Evolutionary conservation across 2,797 vertebrate species (phyloP).

Genomic region (Pseudochaenichthys georgianus): DNA sequence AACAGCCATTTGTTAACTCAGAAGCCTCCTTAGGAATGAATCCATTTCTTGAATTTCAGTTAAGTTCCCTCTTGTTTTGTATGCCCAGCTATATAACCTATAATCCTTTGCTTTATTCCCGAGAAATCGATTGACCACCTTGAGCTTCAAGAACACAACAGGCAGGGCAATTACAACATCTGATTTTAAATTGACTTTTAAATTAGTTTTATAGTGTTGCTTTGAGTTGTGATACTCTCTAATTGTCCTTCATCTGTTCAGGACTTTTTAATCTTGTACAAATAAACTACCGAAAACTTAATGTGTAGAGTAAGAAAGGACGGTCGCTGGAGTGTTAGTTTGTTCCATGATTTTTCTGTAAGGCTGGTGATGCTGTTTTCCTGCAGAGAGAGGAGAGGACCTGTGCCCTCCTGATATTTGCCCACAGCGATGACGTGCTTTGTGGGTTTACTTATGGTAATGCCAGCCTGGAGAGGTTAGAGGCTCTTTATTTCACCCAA

Average conservation of each 20-base stretch:
- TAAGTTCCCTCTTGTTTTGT: not conserved
- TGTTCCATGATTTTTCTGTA: constrained; percentile 40
- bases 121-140: not conserved
- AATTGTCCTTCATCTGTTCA: not conserved
- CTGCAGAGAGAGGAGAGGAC: constrained; percentile 45
- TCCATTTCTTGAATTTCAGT: not conserved
- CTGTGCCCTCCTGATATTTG: constrained; percentile 79
- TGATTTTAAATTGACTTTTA: not conserved
- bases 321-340: constrained; percentile 34
- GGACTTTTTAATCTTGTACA: not conserved
- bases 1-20: not conserved
- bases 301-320: constrained; percentile 10
- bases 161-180: not conserved
- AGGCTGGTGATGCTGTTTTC: constrained; percentile 58
- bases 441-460: constrained; percentile 85
- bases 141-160: not conserved
- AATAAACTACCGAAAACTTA: constrained; percentile 6
- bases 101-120: not conserved
- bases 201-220: not conserved
- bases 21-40: not conserved
- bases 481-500: constrained; percentile 76
- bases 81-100: not conserved
- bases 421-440: constrained; percentile 76
- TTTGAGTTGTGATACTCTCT: not conserved
- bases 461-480: constrained; percentile 74